Conservation (phyloP, 2,113 vertebrate species). For the Varanus salvator region DNA sequence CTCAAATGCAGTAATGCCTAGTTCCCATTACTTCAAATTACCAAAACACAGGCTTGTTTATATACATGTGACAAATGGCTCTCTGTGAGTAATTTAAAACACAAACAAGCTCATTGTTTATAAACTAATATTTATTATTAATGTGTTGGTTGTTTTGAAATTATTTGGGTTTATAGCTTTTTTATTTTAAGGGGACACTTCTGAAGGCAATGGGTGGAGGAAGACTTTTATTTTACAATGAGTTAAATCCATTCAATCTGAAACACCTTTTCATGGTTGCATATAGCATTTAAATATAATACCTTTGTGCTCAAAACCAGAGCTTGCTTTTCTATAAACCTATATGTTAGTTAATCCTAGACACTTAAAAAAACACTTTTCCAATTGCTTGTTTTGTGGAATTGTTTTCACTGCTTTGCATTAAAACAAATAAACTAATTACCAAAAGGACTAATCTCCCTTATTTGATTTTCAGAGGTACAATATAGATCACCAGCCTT, state of each 20-base stretch:
- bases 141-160: not conserved
- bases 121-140: constrained; percentile 11
- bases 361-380: constrained; percentile 16
- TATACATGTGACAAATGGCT: not conserved
- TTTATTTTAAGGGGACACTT: not conserved
- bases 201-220: not conserved
- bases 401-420: constrained; percentile 50
- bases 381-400: constrained; percentile 9
- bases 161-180: not conserved
- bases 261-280: not conserved
- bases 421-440: constrained; percentile 62
- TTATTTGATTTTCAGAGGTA: constrained; percentile 56
- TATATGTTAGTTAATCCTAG: constrained; percentile 30
- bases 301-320: constrained; percentile 42
- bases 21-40: not conserved
- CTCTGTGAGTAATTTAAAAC: constrained; percentile 6
- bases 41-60: not conserved
- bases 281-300: constrained; percentile 31
- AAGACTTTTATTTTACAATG: not conserved
- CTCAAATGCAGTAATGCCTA: not conserved
- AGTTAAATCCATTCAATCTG: constrained; percentile 24
- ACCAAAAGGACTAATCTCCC: constrained; percentile 46
- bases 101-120: constrained; percentile 14
- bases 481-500: constrained; percentile 47
- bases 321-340: constrained; percentile 20